These are phyloP conservation scores for Yponomeuta evonymella DNA, from an alignment of 2,888 invertebrate genomes.

Conservation along the genomic window DNA sequence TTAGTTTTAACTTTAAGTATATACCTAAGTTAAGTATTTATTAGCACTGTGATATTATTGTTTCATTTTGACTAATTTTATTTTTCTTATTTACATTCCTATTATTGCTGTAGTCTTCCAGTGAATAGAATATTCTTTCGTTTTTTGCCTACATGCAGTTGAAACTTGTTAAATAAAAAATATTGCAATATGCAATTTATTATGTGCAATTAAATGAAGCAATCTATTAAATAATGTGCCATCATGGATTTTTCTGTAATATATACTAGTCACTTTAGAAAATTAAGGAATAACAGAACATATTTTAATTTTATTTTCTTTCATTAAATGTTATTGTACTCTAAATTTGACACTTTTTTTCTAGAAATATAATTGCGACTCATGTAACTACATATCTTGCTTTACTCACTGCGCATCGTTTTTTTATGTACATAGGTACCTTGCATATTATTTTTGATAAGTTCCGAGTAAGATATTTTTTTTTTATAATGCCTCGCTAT, in stretches of 20 bases:
- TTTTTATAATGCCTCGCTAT: background rate
- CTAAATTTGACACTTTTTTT: background rate
- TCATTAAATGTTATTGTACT: background rate
- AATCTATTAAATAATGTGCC: conserved; percentile 13
- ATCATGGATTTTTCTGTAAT: conserved; percentile 2
- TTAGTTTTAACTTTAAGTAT: background rate
- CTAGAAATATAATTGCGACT: conserved; percentile 4
- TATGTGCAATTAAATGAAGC: conserved; percentile 1
- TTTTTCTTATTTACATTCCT: conserved; percentile 14
- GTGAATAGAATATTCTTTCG: background rate
- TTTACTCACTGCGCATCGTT: background rate
- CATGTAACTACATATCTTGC: conserved; percentile 13
- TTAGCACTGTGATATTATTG: conserved; percentile 1
- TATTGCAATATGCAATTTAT: background rate
- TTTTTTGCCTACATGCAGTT: background rate
- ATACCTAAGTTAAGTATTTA: background rate
- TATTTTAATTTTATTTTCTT: background rate
- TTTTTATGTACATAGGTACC: background rate
- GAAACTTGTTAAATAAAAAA: no score
- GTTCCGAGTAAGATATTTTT: background rate
- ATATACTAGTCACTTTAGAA: conserved; percentile 8
- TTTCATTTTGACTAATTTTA: background rate
- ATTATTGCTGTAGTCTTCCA: conserved; percentile 10
- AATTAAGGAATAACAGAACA: conserved; percentile 6
- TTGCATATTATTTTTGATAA: background rate